Evolutionary conservation across 64 coral and sea anemone species (phyloP), one percentile per base, ranked within the genome.

Genomic region (Dendrophyllia cribrosa): DNA sequence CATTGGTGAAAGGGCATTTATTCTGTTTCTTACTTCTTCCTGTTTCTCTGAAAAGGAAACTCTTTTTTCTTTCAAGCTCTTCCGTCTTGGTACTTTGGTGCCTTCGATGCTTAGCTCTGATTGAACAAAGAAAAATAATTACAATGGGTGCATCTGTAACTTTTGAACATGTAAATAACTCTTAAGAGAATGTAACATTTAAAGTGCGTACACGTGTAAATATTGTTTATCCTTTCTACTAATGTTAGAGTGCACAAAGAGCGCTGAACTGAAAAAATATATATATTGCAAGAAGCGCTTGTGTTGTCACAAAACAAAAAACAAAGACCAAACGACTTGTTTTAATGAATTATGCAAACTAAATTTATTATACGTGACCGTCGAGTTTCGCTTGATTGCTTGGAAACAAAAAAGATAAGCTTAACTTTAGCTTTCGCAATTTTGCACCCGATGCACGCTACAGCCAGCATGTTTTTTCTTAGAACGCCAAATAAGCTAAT

Each of bases 41-140:
- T 91, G 63, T 66, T 93, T 89, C 23, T 94, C 81, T 69, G 91
- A 75, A 86, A 96, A 96, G 14, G 95, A 97, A 70, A 93, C 88
- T 74, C 86, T 58, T 69, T 92, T 94, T 10, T 94, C 92, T 70
- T 94, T 94, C 20, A 83, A 70, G 26, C 59, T 80, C 68, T 92
- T 81, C 80, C 95, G 90, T 91, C 92, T 90, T 45, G 82, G 7
- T 16, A 97, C 59, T 83, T 93, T 77, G 1, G 62, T 82, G 25
- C 95, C 95, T 66, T 97, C 88, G 43, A 97, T 69, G 51, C 67
- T 71, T 7, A 97, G 83, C 55, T 97, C 95, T 97, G 25, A 45
- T 76, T 3, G 56, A 62, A 56, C 12, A 86, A 48, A 64, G 3
- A 23, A 68, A 61, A 61, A 14, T 43, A 56, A 56, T 56, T 5